phyloP scores from a whole-genome alignment of 2,888 invertebrate genomes.

The Patella depressa region DNA sequence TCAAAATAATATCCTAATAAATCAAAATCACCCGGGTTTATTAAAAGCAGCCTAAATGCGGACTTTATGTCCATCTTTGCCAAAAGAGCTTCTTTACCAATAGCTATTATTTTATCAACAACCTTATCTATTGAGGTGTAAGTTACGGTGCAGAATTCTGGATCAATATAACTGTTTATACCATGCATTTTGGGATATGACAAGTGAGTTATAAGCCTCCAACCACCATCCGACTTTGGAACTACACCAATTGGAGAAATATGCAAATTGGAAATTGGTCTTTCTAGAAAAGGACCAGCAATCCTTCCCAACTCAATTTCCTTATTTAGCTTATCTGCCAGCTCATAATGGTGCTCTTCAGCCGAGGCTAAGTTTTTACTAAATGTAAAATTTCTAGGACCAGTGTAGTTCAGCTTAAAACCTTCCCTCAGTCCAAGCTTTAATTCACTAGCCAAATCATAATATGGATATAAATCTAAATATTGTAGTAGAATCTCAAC shows the following conservation, averaged over 20 bases:
- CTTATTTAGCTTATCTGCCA: background rate
- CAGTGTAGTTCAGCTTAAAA: too few relatives aligned
- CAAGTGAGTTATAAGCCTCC: constrained; percentile 29
- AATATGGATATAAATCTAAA: too few relatives aligned
- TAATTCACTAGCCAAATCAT: too few relatives aligned
- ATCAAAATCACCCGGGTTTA: constrained; percentile 33
- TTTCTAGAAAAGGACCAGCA: background rate
- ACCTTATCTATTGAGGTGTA: constrained; percentile 32
- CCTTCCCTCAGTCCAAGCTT: too few relatives aligned
- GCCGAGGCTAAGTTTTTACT: background rate
- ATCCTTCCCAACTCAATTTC: background rate
- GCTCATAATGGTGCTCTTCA: background rate
- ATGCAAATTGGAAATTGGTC: background rate
- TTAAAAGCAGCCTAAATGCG: constrained; percentile 33
- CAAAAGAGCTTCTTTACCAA: constrained; percentile 22
- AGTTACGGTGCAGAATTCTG: constrained; percentile 21
- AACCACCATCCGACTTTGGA: constrained; percentile 16
- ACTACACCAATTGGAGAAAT: background rate
- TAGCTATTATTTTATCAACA: constrained; percentile 21
- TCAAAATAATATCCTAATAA: constrained; percentile 29
- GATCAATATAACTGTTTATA: constrained; percentile 29
- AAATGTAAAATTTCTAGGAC: too few relatives aligned
- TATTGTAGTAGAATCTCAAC: too few relatives aligned
- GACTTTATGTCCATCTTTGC: constrained; percentile 35
- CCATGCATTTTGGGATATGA: constrained; percentile 25